A percentile compares a stretch with the other conserved stretches of the same genome.
phyloP scores from a whole-genome alignment of 2,113 vertebrate species.

The Ictidomys tridecemlineatus region DNA sequence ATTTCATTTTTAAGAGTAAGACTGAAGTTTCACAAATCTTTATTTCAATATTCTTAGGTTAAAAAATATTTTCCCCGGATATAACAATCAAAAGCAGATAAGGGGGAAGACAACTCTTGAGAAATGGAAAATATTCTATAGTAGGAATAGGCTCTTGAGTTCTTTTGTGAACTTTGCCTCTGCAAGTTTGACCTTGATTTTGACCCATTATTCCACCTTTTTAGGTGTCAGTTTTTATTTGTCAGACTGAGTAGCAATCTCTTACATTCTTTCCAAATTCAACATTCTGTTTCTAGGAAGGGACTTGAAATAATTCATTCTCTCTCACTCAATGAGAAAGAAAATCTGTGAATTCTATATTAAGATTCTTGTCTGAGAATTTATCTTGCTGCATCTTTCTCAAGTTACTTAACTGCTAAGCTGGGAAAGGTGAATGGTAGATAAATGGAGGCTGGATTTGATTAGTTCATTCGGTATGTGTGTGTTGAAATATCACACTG shows the following conservation, averaged over 20 bases:
- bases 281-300: conserved; percentile 46
- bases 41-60: background rate
- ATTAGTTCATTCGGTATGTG: background rate
- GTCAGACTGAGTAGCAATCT: background rate
- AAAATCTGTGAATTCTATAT: background rate
- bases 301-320: background rate
- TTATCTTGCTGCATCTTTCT: conserved; percentile 13
- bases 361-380: conserved; percentile 38
- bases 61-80: background rate
- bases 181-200: background rate
- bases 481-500: background rate
- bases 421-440: background rate
- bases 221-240: background rate
- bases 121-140: background rate
- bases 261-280: conserved; percentile 15
- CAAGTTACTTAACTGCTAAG: conserved; percentile 39
- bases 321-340: background rate
- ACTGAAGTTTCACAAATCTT: background rate
- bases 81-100: background rate
- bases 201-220: background rate
- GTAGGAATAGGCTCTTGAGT: background rate
- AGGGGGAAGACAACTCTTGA: background rate
- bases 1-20: background rate
- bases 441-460: background rate
- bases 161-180: background rate